Evolutionary conservation across 2,888 invertebrate species (phyloP), one percentile per base, ranked within the genome.

Genomic region (Hydropsyche betteni): DNA sequence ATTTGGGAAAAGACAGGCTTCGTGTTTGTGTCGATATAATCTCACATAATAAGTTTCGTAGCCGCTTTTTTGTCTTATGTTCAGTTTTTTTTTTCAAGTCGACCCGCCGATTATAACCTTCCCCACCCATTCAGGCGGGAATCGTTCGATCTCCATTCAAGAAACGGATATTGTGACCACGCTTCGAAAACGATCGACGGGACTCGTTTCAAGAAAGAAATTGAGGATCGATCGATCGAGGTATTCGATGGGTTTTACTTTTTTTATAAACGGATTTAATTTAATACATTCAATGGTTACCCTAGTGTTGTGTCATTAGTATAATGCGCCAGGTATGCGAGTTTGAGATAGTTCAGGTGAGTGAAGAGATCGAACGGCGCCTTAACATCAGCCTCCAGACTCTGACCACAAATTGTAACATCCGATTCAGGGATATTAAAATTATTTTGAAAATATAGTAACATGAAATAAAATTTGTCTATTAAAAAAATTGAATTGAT

Each of bases 41-140:
- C 53, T 72, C 72, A 38, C 61, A 72, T 72, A 14, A 72, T 72
- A 38, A 7, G 51, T 70, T 69, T 53, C 44, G 44, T 44, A 10
- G 44, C 44, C 44, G 44, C 44, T 44, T 44, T 44, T 44, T 44
- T 44, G 44, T 44, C 44, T 44, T 44, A 44, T 44, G 10, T 10
- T 10, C 4, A 10, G 6, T 44, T 44, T 44, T 70, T 52, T n/a
- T 72, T 55, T 72, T 36, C 36, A 36, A 44, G 10, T 10, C 44
- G 44, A 44, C 44, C 44, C 44, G 34, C 36, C 64, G 61, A 72
- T 72, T 72, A 72, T 72, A 53, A 5, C 58, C 44, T 6, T 44
- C 16, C 36, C 36, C 58, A 16, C 58, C 58, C 72, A 72, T 72
- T 72, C 72, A 72, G 72, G 44, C 72, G n/a, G 58, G 55, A 61